A percentile compares a stretch with the other conserved stretches of the same genome.
phyloP scores from a whole-genome alignment of 2,113 vertebrate species.

The Petrocephalus microphthalmus region DNA sequence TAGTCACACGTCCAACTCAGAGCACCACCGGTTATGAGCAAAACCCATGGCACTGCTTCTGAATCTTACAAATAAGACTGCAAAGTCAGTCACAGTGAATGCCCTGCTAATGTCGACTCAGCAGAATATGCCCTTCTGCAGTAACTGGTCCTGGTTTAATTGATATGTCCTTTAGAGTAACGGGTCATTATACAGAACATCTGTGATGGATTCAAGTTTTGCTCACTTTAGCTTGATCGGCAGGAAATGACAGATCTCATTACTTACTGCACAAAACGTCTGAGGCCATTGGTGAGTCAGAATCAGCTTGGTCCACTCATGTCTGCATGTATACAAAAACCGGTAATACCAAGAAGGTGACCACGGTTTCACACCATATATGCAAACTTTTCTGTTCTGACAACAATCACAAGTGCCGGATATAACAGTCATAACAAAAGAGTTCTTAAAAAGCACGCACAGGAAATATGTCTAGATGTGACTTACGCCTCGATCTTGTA shows the following conservation, averaged over 20 bases:
- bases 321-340: slow-evolving; percentile 38
- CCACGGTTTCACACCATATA: neutral
- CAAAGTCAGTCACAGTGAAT: neutral
- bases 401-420: neutral
- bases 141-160: neutral
- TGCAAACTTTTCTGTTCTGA: too few relatives aligned
- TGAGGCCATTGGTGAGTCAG: slow-evolving; percentile 67
- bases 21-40: neutral
- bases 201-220: neutral
- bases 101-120: neutral
- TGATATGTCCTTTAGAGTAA: neutral
- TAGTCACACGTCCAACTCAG: neutral
- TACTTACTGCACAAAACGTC: slow-evolving; percentile 62
- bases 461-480: neutral
- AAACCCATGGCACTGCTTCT: neutral
- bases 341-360: neutral
- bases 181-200: neutral
- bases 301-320: slow-evolving; percentile 61
- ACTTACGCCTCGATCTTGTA: slow-evolving; percentile 10
- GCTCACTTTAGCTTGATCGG: neutral
- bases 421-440: neutral
- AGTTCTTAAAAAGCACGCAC: neutral
- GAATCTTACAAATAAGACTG: neutral
- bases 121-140: neutral
- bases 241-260: neutral